Percentiles rank a stretch among this genome's conserved stretches.
phyloP scores from a whole-genome alignment of 2,888 invertebrate species.

The Cephus rjabovi region DNA sequence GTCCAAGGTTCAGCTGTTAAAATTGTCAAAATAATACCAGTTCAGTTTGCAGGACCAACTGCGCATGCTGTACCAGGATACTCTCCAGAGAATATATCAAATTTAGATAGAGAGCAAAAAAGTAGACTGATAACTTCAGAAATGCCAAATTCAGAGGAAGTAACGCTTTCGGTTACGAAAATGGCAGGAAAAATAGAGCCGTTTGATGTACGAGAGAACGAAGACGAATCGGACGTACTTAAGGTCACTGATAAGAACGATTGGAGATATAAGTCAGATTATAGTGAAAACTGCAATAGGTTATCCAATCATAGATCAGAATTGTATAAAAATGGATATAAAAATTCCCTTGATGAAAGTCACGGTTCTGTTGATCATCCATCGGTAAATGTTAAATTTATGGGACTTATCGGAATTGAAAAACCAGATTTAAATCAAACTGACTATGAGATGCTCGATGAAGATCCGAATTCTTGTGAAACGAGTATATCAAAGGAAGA shows the following conservation, averaged over 20 bases:
- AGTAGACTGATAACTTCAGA: conserved; percentile 22
- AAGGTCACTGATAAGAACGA: not conserved
- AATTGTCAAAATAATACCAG: conserved; percentile 25
- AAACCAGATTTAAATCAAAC: not conserved
- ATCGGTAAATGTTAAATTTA: conserved; percentile 20
- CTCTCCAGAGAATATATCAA: not conserved
- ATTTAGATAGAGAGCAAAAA: not conserved
- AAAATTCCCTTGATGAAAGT: not conserved
- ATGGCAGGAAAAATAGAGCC: conserved; percentile 18
- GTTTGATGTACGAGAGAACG: not conserved
- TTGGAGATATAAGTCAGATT: not conserved
- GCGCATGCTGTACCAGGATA: not conserved
- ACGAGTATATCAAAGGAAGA: not conserved
- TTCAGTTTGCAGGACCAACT: not conserved
- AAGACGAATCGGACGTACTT: not conserved
- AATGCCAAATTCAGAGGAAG: conserved; percentile 22
- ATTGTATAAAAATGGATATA: not conserved
- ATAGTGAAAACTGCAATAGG: not conserved
- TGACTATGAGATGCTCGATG: not conserved
- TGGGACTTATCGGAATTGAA: conserved; percentile 18
- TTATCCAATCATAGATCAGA: not conserved
- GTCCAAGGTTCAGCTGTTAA: not conserved
- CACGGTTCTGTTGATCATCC: not conserved
- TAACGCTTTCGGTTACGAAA: not conserved
- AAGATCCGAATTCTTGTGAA: conserved; percentile 7